Evolutionary conservation across 2,797 vertebrate species (phyloP).

Genomic region (Aeoliscus strigatus): DNA sequence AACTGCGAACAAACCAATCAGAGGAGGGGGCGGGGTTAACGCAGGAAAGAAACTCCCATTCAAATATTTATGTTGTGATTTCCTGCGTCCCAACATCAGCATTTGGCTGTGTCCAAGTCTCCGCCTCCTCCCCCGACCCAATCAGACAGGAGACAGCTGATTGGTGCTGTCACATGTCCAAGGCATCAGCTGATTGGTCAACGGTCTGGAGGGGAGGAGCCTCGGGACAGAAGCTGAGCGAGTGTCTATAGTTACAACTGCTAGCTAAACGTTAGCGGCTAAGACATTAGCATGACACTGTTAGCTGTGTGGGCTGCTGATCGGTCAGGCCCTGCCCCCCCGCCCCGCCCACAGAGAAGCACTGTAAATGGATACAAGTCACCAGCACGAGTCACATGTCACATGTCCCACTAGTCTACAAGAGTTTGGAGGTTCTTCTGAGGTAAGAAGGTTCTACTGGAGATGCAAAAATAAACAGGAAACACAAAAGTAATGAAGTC

Average conservation of each 20-base stretch:
- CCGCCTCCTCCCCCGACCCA: slow-evolving; percentile 33
- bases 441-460: slow-evolving; percentile 43
- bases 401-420: slow-evolving; percentile 54
- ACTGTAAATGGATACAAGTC: slow-evolving; percentile 53
- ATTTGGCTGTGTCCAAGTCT: slow-evolving; percentile 38
- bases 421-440: slow-evolving; percentile 40
- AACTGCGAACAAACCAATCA: slow-evolving; percentile 94
- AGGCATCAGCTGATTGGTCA: slow-evolving; percentile 41
- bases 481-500: slow-evolving; percentile 58
- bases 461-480: slow-evolving; percentile 53
- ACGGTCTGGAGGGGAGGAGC: slow-evolving; percentile 37
- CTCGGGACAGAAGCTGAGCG: slow-evolving; percentile 31
- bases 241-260: slow-evolving; percentile 38
- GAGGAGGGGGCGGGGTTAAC: too few species aligned
- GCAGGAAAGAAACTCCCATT: too few species aligned
- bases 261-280: slow-evolving; percentile 25
- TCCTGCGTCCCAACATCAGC: slow-evolving; percentile 39
- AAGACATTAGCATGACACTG: too few species aligned
- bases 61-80: too few species aligned
- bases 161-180: slow-evolving; percentile 48
- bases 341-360: slow-evolving; percentile 51
- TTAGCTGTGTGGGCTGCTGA: too few species aligned
- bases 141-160: slow-evolving; percentile 45
- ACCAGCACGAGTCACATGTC: slow-evolving; percentile 59
- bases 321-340: too few species aligned